Base-by-base conservation (phyloP, 1,140 invertebrate genomes). In the Penaeus vannamei region DNA sequence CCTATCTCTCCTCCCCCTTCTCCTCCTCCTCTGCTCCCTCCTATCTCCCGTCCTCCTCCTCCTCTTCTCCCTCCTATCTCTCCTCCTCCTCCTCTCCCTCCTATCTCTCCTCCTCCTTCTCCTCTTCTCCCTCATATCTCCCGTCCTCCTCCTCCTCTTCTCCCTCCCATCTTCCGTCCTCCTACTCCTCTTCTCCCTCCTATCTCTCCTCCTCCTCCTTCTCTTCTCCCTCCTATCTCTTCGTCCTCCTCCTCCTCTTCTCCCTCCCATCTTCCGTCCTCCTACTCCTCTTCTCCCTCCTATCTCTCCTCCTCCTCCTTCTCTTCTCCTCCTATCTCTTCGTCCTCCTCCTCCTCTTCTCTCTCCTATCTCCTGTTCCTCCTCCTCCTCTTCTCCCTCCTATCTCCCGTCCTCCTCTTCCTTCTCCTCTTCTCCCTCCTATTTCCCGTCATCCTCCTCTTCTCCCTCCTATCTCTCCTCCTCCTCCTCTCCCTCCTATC, bases 281-380 rank as follows among this genome's bases (percentile, higher is more conserved):
- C 61, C 7, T 83, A 2, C 29, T 19, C 46, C 23, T 42, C 23
- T 19, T 42, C 23, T 8, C 42, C 77, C 61, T 59, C 29, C 80
- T 83, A 42, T 60, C 46, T 83, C 80, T 83, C 46, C 29, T 59
- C 19, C 59, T n/a, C n/a, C n/a, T n/a, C n/a, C n/a, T n/a, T n/a
- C n/a, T n/a, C n/a, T n/a, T n/a, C n/a, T n/a, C n/a, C n/a, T n/a
- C n/a, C n/a, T n/a, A n/a, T n/a, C n/a, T n/a, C n/a, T n/a, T n/a
- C n/a, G n/a, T n/a, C n/a, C n/a, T n/a, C n/a, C n/a, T n/a, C n/a
- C n/a, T n/a, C n/a, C n/a, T n/a, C n/a, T n/a, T n/a, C n/a, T 29
- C 19, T 61, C 42, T 83, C 80, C 61, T 59, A 32, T 59, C 59
- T 36, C 12, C 7, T 80, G 14, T 36, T 10, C 5, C 59, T 61